phyloP scores from a whole-genome alignment of 1,140 invertebrate genomes.

The Leguminivora glycinivorella region DNA sequence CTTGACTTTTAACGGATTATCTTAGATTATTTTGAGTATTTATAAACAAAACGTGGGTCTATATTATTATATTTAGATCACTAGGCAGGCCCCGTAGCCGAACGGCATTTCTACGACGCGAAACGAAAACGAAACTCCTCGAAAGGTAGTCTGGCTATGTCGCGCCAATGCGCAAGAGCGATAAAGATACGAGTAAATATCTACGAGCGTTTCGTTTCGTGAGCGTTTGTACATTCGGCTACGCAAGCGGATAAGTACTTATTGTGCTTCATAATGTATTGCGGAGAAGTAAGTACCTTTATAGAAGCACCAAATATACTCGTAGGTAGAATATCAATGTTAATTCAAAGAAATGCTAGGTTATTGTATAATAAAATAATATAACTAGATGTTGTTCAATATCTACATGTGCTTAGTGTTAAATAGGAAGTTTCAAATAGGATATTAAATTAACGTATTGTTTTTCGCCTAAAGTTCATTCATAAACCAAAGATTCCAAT shows the following conservation, averaged over 20 bases:
- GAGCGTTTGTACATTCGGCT: too few species aligned
- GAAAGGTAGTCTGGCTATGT: too few species aligned
- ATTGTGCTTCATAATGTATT: background rate
- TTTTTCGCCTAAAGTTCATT: background rate
- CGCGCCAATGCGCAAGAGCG: too few species aligned
- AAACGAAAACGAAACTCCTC: too few species aligned
- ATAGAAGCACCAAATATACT: background rate
- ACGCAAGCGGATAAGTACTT: too few species aligned
- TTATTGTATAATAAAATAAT: background rate
- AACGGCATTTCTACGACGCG: too few species aligned
- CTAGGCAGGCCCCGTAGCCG: too few species aligned
- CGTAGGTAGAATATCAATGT: background rate
- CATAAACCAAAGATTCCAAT: too few species aligned
- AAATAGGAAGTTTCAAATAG: slow-evolving; percentile 6
- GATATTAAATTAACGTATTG: background rate
- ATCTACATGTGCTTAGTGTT: slow-evolving; percentile 10
- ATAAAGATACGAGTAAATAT: too few species aligned
- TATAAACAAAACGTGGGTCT: background rate
- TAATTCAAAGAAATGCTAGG: background rate
- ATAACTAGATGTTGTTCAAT: background rate
- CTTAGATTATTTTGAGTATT: background rate
- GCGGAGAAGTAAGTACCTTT: background rate
- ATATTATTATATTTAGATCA: background rate
- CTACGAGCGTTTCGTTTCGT: too few species aligned
- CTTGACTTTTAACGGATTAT: background rate